Evolutionary conservation across 2,888 invertebrate species (phyloP).

Genomic region (Ophion ventricosus): DNA sequence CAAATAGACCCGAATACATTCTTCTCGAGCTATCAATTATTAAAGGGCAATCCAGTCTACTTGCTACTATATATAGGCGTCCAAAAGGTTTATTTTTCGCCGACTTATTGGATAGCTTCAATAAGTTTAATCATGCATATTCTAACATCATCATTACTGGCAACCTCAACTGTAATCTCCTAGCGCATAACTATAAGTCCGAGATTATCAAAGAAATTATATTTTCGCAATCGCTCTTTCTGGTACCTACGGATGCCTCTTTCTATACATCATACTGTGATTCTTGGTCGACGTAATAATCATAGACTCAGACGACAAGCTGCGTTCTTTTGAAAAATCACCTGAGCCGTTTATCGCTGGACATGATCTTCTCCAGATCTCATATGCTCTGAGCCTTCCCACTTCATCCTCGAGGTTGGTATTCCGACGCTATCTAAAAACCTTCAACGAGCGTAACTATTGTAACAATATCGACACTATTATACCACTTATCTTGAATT

Average conservation of each 20-base stretch:
- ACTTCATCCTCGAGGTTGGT: not conserved
- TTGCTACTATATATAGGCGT: constrained; percentile 22
- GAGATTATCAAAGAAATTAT: not conserved
- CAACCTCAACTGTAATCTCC: constrained; percentile 40
- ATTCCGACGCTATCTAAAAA: not conserved
- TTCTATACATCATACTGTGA: constrained; percentile 15
- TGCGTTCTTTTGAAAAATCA: not conserved
- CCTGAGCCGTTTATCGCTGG: constrained; percentile 33
- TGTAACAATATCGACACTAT: not conserved
- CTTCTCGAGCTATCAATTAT: not conserved
- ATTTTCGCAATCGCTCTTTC: not conserved
- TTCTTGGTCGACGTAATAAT: not conserved
- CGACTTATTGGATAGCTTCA: not conserved
- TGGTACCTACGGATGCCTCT: not conserved
- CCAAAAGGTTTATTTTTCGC: constrained; percentile 7
- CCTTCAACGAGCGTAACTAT: not conserved
- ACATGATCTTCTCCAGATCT: constrained; percentile 20
- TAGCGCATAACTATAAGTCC: not conserved
- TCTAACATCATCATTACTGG: constrained; percentile 24
- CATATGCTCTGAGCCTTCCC: not conserved
- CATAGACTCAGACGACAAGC: constrained; percentile 8
- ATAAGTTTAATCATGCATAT: not conserved
- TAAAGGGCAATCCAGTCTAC: not conserved
- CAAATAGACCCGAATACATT: constrained; percentile 33
- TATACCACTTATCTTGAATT: not conserved